Evolutionary conservation across 2,888 invertebrate genomes (phyloP), one percentile per base, ranked within the genome.

Genomic region (Flexamia atlantica): DNA sequence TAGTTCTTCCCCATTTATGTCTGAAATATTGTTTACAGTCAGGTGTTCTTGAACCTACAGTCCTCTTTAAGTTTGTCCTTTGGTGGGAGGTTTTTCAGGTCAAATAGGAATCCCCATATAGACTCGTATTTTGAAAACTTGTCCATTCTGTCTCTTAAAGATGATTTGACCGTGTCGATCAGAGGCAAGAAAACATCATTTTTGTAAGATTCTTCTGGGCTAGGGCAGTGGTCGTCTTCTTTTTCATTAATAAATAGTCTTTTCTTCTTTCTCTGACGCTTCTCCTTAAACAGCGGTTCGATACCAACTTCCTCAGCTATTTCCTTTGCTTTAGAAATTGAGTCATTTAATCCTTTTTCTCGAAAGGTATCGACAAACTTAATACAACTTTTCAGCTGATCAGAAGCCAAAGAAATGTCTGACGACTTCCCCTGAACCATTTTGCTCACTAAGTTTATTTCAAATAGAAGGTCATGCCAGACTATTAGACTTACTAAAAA

Each of bases 121-220:
- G 60, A 9, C 20, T 60, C 23, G 25, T 60, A 25, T 60, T 60
- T 17, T 7, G 20, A 23, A 4, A 60, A 25, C 60, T 60, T 20
- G n/a, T n/a, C n/a, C n/a, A n/a, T n/a, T n/a, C n/a, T n/a, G n/a
- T n/a, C n/a, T n/a, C n/a, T n/a, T n/a, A 23, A 60, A 25, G 60
- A 60, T 20, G 60, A 23, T 5, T 20, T 5, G n/a, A 50, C 50
- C 9, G 23, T 25, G 25, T 60, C 25, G 17, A 60, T 60, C 25
- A 60, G 60, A 9, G 60, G 60, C 60, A 60, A 60, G 25, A 60
- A 60, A 60, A 60, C 60, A 60, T 60, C 23, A 23, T 25, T 60
- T 25, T 60, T 60, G 7, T 23, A 60, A 60, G 25, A 25, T 60
- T 60, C 60, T 20, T 60, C 25, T 60, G 60, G 60, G 25, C 23